phyloP scores from a whole-genome alignment of 2,113 vertebrate species.

The Calypte anna region DNA sequence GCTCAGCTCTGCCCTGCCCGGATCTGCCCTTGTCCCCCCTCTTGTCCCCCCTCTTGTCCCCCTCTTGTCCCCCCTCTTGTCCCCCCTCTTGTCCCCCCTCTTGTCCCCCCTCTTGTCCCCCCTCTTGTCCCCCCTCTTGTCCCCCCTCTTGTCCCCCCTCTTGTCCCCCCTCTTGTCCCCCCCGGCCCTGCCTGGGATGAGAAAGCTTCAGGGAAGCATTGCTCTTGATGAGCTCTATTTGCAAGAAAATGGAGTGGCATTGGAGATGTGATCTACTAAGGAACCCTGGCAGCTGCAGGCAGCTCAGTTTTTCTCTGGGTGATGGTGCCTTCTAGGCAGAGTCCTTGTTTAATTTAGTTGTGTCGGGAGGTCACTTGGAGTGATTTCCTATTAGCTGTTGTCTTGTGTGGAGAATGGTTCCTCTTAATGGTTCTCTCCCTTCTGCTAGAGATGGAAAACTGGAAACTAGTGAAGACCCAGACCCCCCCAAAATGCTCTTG shows the following conservation, averaged over 20 bases:
- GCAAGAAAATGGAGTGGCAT: not conserved
- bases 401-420: not conserved
- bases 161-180: too few species aligned
- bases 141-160: too few species aligned
- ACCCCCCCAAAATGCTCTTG: not conserved
- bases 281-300: not conserved
- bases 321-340: conserved; percentile 10
- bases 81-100: too few species aligned
- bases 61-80: too few species aligned
- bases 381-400: conserved; percentile 15
- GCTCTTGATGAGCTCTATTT: not conserved
- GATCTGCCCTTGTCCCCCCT: too few species aligned
- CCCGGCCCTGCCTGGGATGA: not conserved
- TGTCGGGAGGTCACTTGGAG: not conserved
- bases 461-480: not conserved
- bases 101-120: too few species aligned
- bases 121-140: too few species aligned
- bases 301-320: not conserved
- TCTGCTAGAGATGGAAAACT: not conserved
- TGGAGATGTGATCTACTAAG: not conserved
- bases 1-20: too few species aligned
- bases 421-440: not conserved
- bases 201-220: not conserved
- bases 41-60: too few species aligned
- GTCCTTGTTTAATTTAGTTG: not conserved